phyloP scores from a whole-genome alignment of 30 jellyfish, hydroid and myxozoan genomes.

The Hydractinia symbiolongicarpus region DNA sequence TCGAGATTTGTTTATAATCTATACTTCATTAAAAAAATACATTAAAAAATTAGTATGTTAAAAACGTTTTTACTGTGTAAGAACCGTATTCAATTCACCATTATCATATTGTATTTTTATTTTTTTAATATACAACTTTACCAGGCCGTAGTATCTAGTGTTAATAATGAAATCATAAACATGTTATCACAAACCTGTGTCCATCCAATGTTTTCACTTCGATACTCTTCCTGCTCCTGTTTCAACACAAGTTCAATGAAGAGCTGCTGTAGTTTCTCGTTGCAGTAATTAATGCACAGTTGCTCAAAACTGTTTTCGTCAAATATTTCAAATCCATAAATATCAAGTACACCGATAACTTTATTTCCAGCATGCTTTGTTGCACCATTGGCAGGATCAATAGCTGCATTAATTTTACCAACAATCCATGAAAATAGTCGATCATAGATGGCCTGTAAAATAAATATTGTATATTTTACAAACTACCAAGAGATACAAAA shows the following conservation, averaged over 20 bases:
- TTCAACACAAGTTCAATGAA: constrained; percentile 80
- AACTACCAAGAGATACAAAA: background rate
- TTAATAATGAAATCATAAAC: background rate
- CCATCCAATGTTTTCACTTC: constrained; percentile 86
- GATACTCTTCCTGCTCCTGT: constrained; percentile 89
- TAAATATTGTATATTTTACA: background rate
- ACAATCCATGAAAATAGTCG: constrained; percentile 89
- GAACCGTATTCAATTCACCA: too few relatives aligned
- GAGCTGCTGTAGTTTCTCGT: constrained; percentile 86
- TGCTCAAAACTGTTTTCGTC: constrained; percentile 86
- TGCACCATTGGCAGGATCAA: constrained; percentile 47
- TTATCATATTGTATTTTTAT: too few relatives aligned
- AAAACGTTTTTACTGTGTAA: too few relatives aligned
- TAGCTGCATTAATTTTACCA: constrained; percentile 72
- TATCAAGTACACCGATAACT: constrained; percentile 86
- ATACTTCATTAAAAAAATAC: too few relatives aligned
- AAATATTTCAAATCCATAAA: constrained; percentile 89
- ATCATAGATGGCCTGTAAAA: constrained; percentile 70
- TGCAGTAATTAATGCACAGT: constrained; percentile 82
- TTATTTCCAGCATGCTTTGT: constrained; percentile 46
- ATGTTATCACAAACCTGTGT: constrained; percentile 43
- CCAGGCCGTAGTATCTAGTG: too few relatives aligned
- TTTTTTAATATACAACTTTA: too few relatives aligned
- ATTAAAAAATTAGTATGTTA: too few relatives aligned
- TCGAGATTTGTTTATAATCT: too few relatives aligned